Percentiles rank a stretch among this genome's conserved stretches.
These are phyloP conservation scores for Cryptotermes secundus DNA, from an alignment of 1,140 invertebrate genomes.

Conservation along the genomic window DNA sequence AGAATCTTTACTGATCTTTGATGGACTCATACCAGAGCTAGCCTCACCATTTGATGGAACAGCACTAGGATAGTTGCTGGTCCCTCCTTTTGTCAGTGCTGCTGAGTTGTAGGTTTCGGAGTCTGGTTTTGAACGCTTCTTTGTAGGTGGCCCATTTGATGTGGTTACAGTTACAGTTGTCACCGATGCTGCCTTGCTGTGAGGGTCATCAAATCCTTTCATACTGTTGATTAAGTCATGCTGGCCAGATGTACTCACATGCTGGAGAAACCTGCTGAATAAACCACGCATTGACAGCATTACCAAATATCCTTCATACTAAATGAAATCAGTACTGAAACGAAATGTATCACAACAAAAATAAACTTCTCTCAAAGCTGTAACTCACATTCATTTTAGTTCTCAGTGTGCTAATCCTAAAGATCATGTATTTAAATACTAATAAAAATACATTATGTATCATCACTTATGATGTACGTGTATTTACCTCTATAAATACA, in stretches of 20 bases:
- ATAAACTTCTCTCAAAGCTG: too few relatives aligned
- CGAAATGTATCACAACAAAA: too few relatives aligned
- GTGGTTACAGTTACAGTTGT: slow-evolving; percentile 31
- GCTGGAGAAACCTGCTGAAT: slow-evolving; percentile 19
- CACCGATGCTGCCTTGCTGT: background rate
- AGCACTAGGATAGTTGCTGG: slow-evolving; percentile 25
- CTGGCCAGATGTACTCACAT: background rate
- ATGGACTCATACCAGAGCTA: slow-evolving; percentile 32
- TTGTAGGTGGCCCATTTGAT: slow-evolving; percentile 28
- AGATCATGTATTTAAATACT: too few relatives aligned
- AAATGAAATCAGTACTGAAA: too few relatives aligned
- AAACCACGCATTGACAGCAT: slow-evolving; percentile 1
- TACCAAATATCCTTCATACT: background rate
- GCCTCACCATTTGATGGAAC: slow-evolving; percentile 36
- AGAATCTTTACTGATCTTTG: slow-evolving; percentile 20
- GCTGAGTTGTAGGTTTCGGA: slow-evolving; percentile 10
- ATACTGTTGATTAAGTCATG: slow-evolving; percentile 20
- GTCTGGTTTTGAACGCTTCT: slow-evolving; percentile 29
- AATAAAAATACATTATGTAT: too few relatives aligned
- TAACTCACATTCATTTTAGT: too few relatives aligned
- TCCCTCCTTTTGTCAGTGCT: background rate
- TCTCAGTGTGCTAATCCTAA: too few relatives aligned
- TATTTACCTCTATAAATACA: too few relatives aligned
- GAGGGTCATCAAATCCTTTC: background rate
- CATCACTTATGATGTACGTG: too few relatives aligned